Evolutionary conservation across 2,888 invertebrate species (phyloP).

Genomic region (Sesamia inferens): DNA sequence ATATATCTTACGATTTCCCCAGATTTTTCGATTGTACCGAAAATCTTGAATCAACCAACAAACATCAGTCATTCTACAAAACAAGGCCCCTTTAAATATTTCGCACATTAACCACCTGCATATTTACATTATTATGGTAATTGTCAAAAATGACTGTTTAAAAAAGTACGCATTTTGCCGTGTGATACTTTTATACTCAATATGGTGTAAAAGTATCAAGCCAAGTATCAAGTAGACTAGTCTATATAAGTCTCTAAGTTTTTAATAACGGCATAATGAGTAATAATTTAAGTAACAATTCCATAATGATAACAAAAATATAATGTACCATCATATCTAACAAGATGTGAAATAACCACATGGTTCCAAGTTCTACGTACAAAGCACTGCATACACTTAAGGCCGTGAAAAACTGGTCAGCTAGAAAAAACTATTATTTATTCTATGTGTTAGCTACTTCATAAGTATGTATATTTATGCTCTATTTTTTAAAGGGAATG

Average conservation of each 20-base stretch:
- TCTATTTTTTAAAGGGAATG: constrained; percentile 53
- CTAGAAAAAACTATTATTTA: constrained; percentile 38
- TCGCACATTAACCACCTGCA: constrained; percentile 58
- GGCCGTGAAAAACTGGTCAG: constrained; percentile 46
- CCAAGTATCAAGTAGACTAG: constrained; percentile 41
- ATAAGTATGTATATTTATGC: constrained; percentile 58
- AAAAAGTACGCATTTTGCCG: constrained; percentile 58
- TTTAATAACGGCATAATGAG: constrained; percentile 46
- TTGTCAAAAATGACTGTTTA: constrained; percentile 61
- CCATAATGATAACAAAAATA: constrained; percentile 56
- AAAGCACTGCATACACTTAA: constrained; percentile 51
- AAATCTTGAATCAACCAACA: constrained; percentile 26
- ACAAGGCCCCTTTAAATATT: constrained; percentile 67
- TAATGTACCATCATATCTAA: constrained; percentile 59
- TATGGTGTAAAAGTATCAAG: constrained; percentile 47
- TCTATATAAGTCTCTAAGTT: constrained; percentile 41
- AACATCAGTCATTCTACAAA: constrained; percentile 39
- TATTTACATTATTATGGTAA: constrained; percentile 69
- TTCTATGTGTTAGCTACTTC: constrained; percentile 51
- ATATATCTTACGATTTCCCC: constrained; percentile 14
- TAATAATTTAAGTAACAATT: constrained; percentile 61
- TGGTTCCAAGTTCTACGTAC: constrained; percentile 35
- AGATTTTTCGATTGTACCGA: constrained; percentile 30
- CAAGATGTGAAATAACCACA: constrained; percentile 53
- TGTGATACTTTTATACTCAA: constrained; percentile 45